Percentiles rank a stretch among this genome's conserved stretches.
These are phyloP conservation scores for Girardinichthys multiradiatus DNA, from an alignment of 2,113 vertebrate genomes.

Conservation along the genomic window DNA sequence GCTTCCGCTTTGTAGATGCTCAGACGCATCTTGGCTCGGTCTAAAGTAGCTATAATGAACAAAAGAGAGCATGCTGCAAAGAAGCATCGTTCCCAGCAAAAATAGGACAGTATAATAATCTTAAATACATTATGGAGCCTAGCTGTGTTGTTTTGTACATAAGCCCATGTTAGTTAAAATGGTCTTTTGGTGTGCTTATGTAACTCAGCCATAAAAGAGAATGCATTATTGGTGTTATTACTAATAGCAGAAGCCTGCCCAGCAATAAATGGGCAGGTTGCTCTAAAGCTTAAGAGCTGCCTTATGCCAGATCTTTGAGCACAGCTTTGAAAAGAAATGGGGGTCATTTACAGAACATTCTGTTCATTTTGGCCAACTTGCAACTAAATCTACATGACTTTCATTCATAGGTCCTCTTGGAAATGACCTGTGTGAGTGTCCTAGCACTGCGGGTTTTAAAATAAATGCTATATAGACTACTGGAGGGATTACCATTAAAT, in stretches of 20 bases:
- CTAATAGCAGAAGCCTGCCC: neutral
- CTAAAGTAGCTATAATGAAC: slow-evolving; percentile 16
- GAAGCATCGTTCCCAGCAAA: slow-evolving; percentile 20
- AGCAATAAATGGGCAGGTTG: slow-evolving; percentile 7
- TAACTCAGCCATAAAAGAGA: neutral
- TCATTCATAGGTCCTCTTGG: neutral
- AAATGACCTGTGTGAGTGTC: neutral
- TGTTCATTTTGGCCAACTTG: neutral
- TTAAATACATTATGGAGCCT: slow-evolving; percentile 10
- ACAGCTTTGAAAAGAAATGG: slow-evolving; percentile 1
- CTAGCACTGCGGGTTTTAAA: neutral
- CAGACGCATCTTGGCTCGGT: slow-evolving; percentile 11
- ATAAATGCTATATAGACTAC: neutral
- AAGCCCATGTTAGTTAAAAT: neutral
- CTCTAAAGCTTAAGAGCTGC: neutral
- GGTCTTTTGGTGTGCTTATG: neutral
- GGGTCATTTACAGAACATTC: slow-evolving; percentile 28
- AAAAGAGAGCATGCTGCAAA: slow-evolving; percentile 18
- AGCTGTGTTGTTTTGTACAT: neutral
- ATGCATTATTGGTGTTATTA: neutral
- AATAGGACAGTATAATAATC: slow-evolving; percentile 15
- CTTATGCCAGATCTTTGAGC: slow-evolving; percentile 16
- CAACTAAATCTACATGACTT: slow-evolving; percentile 13
- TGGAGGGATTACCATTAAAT: neutral
- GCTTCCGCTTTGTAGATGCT: neutral